These are phyloP conservation scores for Montipora foliosa DNA, from an alignment of 64 coral and sea anemone species.

Conservation along the genomic window DNA sequence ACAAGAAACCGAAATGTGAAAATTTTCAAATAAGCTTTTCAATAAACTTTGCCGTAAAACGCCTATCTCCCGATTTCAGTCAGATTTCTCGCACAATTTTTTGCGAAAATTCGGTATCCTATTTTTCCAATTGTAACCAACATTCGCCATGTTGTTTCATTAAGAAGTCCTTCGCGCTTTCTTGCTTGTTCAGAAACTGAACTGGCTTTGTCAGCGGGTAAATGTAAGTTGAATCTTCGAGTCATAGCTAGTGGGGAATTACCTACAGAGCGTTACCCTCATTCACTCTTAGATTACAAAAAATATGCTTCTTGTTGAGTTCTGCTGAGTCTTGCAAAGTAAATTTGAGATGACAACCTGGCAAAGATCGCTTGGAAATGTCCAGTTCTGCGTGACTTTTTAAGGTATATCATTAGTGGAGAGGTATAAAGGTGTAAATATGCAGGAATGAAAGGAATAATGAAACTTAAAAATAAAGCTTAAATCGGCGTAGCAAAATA, in stretches of 20 bases:
- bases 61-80: no score
- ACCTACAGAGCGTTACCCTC: neutral
- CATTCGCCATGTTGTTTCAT: no score
- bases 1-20: neutral
- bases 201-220: constrained; percentile 2
- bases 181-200: neutral
- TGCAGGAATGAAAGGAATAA: no score
- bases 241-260: neutral
- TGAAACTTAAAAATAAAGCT: no score
- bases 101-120: no score
- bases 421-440: no score
- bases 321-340: neutral
- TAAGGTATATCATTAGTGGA: no score
- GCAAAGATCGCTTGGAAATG: no score
- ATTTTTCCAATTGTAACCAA: no score
- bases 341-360: no score
- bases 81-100: neutral
- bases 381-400: no score
- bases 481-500: no score
- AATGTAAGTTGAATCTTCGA: neutral
- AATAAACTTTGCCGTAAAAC: neutral
- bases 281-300: neutral
- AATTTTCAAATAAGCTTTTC: neutral
- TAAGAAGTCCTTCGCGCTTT: neutral
- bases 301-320: neutral